These are phyloP conservation scores for Tapirus indicus DNA, from an alignment of 2,797 vertebrate genomes.

Conservation along the genomic window DNA sequence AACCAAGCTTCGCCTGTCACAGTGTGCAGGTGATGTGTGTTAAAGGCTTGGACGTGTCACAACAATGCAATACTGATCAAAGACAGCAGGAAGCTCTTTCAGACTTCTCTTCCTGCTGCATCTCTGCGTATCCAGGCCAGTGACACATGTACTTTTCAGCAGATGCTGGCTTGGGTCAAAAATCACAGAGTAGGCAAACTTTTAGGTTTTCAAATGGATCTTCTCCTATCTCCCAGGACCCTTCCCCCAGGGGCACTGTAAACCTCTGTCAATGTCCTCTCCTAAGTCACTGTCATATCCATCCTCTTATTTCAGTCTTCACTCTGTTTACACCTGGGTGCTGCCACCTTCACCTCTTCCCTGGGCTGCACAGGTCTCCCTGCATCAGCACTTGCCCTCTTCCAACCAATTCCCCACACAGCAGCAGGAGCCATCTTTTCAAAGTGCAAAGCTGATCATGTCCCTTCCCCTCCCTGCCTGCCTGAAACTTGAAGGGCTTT, in stretches of 20 bases:
- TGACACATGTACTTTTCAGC: background rate
- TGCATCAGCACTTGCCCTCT: background rate
- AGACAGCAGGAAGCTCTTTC: background rate
- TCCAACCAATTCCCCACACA: background rate
- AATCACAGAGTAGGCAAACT: background rate
- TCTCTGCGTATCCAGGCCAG: background rate
- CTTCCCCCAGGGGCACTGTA: too few species aligned
- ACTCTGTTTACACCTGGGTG: background rate
- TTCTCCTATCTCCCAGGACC: background rate
- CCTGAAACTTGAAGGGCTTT: background rate
- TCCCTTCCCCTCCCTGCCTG: background rate
- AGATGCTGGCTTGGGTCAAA: background rate
- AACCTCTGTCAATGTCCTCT: background rate
- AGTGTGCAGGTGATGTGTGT: conserved; percentile 43
- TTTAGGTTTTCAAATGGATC: background rate
- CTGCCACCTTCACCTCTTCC: background rate
- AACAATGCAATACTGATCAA: background rate
- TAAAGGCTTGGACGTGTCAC: background rate
- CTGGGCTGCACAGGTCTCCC: background rate
- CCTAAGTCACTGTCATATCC: background rate
- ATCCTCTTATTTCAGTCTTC: background rate
- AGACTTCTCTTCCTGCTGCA: background rate
- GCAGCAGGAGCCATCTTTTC: background rate
- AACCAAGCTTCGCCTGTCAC: conserved; percentile 45
- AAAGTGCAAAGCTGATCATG: background rate